These are phyloP conservation scores for Liodrosophila aerea DNA, from an alignment of 2,888 invertebrate species.

Conservation along the genomic window DNA sequence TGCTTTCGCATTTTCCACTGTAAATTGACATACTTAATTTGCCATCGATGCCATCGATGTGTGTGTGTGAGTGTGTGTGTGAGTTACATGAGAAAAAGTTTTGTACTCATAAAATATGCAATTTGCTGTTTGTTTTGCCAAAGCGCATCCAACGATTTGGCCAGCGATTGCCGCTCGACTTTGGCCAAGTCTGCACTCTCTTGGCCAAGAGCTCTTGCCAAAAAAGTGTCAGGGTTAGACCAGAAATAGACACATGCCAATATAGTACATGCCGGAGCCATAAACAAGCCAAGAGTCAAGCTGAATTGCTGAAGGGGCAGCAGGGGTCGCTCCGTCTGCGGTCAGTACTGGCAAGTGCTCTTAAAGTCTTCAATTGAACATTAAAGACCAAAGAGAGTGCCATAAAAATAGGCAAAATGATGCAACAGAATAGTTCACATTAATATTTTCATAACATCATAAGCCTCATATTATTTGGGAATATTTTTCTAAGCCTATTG, in stretches of 20 bases:
- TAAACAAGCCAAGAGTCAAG: slow-evolving; percentile 52
- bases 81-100: slow-evolving; percentile 61
- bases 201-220: slow-evolving; percentile 49
- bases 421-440: too few species aligned
- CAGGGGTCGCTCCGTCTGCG: slow-evolving; percentile 6
- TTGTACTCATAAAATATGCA: slow-evolving; percentile 72
- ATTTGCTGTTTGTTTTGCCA: slow-evolving; percentile 58
- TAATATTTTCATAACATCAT: too few species aligned
- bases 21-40: slow-evolving; percentile 75
- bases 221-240: slow-evolving; percentile 72
- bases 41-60: slow-evolving; percentile 48
- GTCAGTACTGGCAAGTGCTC: too few species aligned
- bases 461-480: too few species aligned
- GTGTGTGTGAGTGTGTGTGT: slow-evolving; percentile 23
- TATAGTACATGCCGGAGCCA: slow-evolving; percentile 37
- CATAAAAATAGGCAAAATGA: too few species aligned
- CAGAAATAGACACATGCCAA: slow-evolving; percentile 71
- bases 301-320: not conserved
- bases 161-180: slow-evolving; percentile 57
- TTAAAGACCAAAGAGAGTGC: too few species aligned
- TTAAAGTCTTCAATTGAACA: too few species aligned
- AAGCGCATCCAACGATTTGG: slow-evolving; percentile 65
- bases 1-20: slow-evolving; percentile 46
- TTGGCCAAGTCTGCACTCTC: slow-evolving; percentile 49
- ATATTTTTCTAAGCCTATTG: too few species aligned